phyloP scores from a whole-genome alignment of 2,113 vertebrate genomes.

The Smithornis capensis region DNA sequence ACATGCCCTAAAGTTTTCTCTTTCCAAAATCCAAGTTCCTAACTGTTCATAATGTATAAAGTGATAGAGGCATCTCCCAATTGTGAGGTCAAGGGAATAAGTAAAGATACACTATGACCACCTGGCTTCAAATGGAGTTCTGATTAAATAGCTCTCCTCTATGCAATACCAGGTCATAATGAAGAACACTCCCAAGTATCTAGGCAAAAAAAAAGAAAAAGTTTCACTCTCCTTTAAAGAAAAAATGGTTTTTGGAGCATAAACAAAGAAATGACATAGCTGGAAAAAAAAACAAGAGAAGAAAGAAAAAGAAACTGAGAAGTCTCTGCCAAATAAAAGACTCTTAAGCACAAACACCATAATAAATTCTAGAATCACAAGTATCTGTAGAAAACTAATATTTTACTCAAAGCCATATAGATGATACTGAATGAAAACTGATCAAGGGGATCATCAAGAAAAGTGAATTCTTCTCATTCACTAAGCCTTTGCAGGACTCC shows the following conservation, averaged over 20 bases:
- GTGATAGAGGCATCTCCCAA: not conserved
- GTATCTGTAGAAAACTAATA: not conserved
- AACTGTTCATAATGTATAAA: not conserved
- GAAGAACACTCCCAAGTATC: not conserved
- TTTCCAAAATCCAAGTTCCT: not conserved
- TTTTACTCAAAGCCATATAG: not conserved
- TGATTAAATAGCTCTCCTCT: not conserved
- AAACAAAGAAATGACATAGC: not conserved
- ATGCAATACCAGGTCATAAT: not conserved
- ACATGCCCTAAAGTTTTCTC: accelerated
- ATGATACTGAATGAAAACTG: not conserved
- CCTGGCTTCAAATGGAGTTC: not conserved
- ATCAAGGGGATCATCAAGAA: not conserved
- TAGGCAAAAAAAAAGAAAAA: not conserved
- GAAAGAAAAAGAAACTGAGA: not conserved
- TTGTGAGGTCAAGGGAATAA: not conserved
- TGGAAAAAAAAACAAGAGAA: not conserved
- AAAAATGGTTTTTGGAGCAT: not conserved
- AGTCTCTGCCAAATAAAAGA: not conserved
- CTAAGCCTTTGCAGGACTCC: not conserved
- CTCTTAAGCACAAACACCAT: not conserved
- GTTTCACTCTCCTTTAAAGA: not conserved
- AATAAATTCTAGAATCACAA: not conserved
- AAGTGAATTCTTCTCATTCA: not conserved
- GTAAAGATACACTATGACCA: not conserved